Percentiles rank a stretch among this genome's conserved stretches.
These are phyloP conservation scores for Stegana nigrithorax DNA, from an alignment of 2,888 invertebrate genomes.

Conservation along the genomic window DNA sequence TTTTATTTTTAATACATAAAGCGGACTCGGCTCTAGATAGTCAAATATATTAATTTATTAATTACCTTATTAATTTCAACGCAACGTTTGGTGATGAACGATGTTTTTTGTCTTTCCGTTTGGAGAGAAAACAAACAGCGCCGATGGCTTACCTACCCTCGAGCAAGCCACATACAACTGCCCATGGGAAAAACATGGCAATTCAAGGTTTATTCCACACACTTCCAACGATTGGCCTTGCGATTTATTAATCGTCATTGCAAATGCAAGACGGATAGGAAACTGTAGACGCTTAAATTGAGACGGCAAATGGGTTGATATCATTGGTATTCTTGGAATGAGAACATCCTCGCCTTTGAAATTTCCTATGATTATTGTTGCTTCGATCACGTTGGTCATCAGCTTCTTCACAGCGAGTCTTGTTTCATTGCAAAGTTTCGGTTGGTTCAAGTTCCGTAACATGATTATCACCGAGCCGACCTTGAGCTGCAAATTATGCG, in stretches of 20 bases:
- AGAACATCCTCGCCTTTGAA: conserved; percentile 29
- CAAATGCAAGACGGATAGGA: conserved; percentile 50
- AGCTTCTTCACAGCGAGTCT: conserved; percentile 20
- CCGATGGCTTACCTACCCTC: too few relatives aligned
- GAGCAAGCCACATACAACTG: conserved; percentile 51
- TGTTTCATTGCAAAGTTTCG: conserved; percentile 27
- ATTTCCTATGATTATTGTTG: conserved; percentile 19
- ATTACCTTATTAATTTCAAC: too few relatives aligned
- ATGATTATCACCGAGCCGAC: conserved; percentile 25
- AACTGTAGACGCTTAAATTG: conserved; percentile 55
- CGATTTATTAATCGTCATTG: conserved; percentile 56
- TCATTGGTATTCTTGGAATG: conserved; percentile 56
- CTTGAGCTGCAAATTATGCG: conserved; percentile 17
- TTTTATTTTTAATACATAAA: too few relatives aligned
- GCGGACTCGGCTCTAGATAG: too few relatives aligned
- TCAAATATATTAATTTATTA: too few relatives aligned
- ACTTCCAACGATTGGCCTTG: conserved; percentile 51
- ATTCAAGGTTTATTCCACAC: conserved; percentile 47
- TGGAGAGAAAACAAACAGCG: too few relatives aligned
- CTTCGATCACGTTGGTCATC: conserved; percentile 20
- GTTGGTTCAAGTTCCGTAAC: conserved; percentile 22
- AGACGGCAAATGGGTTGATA: conserved; percentile 50
- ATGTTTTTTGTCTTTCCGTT: conserved; percentile 6
- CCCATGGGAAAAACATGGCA: conserved; percentile 39
- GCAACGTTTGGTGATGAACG: too few relatives aligned